These are phyloP conservation scores for Ivindomyrus marchei DNA, from an alignment of 2,113 vertebrate genomes.

Conservation along the genomic window DNA sequence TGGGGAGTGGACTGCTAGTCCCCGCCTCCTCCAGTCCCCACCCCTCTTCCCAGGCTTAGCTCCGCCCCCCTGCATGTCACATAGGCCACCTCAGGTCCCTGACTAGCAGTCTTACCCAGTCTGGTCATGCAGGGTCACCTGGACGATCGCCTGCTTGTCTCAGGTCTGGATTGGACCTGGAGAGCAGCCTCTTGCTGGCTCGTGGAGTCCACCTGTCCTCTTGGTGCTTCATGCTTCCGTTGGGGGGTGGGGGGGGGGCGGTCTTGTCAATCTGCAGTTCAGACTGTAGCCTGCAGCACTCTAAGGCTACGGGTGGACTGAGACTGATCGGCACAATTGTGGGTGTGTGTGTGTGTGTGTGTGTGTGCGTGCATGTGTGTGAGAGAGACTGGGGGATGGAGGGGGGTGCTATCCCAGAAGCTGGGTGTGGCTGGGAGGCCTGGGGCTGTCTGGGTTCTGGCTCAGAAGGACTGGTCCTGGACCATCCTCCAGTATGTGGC, in stretches of 20 bases:
- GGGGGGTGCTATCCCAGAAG: not conserved
- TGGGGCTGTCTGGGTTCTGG: not conserved
- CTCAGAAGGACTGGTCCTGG: not conserved
- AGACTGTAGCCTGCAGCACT: not conserved
- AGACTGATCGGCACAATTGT: not conserved
- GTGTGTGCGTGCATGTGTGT: not conserved
- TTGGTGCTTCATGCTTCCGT: not conserved
- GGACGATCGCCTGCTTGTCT: constrained; percentile 3
- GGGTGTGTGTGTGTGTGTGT: not conserved
- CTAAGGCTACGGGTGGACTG: not conserved
- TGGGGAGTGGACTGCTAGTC: constrained; percentile 37
- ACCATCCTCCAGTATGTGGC: not conserved
- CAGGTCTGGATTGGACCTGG: not conserved
- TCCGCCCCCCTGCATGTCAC: not conserved
- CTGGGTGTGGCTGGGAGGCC: not conserved
- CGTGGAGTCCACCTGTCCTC: not conserved
- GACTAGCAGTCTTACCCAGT: not conserved
- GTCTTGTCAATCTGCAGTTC: not conserved
- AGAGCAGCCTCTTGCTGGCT: not conserved
- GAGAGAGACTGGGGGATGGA: not conserved
- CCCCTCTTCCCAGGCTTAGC: constrained; percentile 39
- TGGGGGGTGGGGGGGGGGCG: no score
- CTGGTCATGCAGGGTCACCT: not conserved
- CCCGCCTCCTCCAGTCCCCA: constrained; percentile 43
- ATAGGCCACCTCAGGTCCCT: not conserved